Percentiles rank a stretch among this genome's conserved stretches.
Conservation (phyloP, 2,113 vertebrate genomes). For the Sorex araneus region DNA sequence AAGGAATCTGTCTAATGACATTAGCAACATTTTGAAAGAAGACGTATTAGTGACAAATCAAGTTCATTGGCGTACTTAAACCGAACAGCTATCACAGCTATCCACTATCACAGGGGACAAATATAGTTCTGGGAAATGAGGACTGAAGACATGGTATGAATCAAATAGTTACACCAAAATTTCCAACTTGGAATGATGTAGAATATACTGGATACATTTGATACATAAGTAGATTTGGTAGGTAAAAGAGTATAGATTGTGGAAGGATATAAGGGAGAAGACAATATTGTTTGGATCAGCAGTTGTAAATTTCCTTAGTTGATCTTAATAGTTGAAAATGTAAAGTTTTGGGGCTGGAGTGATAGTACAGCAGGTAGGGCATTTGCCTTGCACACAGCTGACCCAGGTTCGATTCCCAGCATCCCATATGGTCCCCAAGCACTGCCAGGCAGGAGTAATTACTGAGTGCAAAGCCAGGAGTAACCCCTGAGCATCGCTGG, state of each 20-base stretch:
- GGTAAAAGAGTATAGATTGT: slow-evolving; percentile 41
- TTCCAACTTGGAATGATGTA: slow-evolving; percentile 18
- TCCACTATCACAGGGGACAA: neutral
- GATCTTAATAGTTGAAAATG: slow-evolving; percentile 55
- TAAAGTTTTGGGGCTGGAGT: too few relatives aligned
- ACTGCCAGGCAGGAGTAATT: too few relatives aligned
- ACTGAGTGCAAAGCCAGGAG: too few relatives aligned
- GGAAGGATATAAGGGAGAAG: neutral
- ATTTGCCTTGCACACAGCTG: too few relatives aligned
- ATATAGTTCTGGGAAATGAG: neutral
- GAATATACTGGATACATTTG: slow-evolving; percentile 23
- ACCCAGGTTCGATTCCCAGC: too few relatives aligned
- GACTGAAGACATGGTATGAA: slow-evolving; percentile 6
- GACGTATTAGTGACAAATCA: neutral
- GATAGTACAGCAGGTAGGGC: too few relatives aligned
- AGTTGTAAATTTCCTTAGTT: neutral
- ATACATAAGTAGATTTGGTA: slow-evolving; percentile 35
- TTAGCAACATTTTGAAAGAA: slow-evolving; percentile 52
- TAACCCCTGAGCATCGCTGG: too few relatives aligned
- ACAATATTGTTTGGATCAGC: neutral
- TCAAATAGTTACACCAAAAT: slow-evolving; percentile 29
- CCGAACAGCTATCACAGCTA: neutral
- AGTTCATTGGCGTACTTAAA: neutral
- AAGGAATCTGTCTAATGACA: neutral
- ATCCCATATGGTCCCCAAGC: too few relatives aligned